Percentiles rank a stretch among this genome's conserved stretches.
Evolutionary conservation across 2,888 invertebrate species (phyloP).

Genomic region (Meandrusa payeni): DNA sequence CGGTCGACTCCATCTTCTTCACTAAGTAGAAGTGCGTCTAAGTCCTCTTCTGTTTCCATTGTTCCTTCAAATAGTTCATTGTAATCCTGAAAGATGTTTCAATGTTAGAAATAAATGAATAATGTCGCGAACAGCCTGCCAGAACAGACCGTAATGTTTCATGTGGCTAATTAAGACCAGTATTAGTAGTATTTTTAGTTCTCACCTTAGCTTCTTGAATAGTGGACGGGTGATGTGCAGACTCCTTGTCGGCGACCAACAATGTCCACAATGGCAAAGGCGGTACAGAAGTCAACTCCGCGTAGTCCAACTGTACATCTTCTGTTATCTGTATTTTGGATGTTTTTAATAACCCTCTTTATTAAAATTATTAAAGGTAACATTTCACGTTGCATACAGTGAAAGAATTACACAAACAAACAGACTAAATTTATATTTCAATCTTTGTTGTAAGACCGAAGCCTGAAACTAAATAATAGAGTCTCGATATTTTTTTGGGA

Average conservation of each 20-base stretch:
- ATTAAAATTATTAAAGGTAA: too few species aligned
- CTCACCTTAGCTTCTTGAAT: constrained; percentile 76
- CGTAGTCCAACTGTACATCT: constrained; percentile 94
- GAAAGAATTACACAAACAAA: too few species aligned
- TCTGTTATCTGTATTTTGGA: constrained; percentile 86
- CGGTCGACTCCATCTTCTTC: constrained; percentile 85
- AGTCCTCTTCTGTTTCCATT: constrained; percentile 88
- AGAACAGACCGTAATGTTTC: too few species aligned
- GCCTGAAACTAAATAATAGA: too few species aligned
- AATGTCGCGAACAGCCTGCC: background rate
- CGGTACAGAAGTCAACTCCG: constrained; percentile 98
- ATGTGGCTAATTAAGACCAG: too few species aligned
- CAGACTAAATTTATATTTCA: too few species aligned
- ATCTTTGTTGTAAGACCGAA: too few species aligned
- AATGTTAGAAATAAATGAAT: background rate
- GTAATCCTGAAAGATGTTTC: constrained; percentile 82
- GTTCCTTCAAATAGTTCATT: constrained; percentile 94
- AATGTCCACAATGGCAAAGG: constrained; percentile 98
- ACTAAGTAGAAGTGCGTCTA: constrained; percentile 89
- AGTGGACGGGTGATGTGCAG: constrained; percentile 79
- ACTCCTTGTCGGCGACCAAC: constrained; percentile 95
- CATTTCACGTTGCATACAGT: too few species aligned
- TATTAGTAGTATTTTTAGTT: too few species aligned
- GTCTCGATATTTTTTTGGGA: too few species aligned
- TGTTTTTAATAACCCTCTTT: too few species aligned